Base-by-base conservation (phyloP, 2,113 vertebrate genomes). In the Ursus arctos region DNA sequence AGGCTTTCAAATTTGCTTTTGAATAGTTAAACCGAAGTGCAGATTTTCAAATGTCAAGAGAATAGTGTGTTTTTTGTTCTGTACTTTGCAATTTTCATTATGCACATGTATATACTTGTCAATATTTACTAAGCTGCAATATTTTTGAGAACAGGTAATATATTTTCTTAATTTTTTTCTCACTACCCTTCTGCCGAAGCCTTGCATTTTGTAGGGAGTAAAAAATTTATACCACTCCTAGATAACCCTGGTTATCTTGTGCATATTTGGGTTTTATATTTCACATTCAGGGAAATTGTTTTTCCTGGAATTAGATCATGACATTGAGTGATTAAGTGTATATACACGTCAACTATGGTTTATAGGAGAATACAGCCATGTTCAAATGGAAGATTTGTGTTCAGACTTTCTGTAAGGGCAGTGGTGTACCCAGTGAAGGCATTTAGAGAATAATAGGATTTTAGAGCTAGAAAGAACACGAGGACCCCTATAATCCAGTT, bases 1-100 rank as follows among this genome's bases (percentile, higher is more conserved):
- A 97, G 36, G 53, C 76, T 97, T 96, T 97, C 92, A 95, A 26
- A 94, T 40, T 93, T 93, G 79, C 72, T 95, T 93, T 40, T 94
- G 77, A 96, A 88, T 95, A 95, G 83, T 97, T 97, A 96, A 94
- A 94, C 31, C 88, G 47, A 97, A 92, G n/a, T 82, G 22, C 43
- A 77, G 92, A 90, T 90, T n/a, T 15, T 97, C 74, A 97, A 91
- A 97, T 97, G 84, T 97, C 84, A 94, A 97, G 53, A 22, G 40
- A 90, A 72, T 82, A 59, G n/a, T 81, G 19, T 80, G 28, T 94
- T 65, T 67, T 76, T 96, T 49, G 53, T 96, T 95, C 71, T 91
- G 6, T 83, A 63, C n/a, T 93, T 80, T 93, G 59, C 63, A 82
- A 77, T 53, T 96, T 93, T 47, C 51, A 89, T 93, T 80, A 51